Evolutionary conservation across 2,113 vertebrate species (phyloP), one percentile per base, ranked within the genome.

Genomic region (Tamias sibiricus): DNA sequence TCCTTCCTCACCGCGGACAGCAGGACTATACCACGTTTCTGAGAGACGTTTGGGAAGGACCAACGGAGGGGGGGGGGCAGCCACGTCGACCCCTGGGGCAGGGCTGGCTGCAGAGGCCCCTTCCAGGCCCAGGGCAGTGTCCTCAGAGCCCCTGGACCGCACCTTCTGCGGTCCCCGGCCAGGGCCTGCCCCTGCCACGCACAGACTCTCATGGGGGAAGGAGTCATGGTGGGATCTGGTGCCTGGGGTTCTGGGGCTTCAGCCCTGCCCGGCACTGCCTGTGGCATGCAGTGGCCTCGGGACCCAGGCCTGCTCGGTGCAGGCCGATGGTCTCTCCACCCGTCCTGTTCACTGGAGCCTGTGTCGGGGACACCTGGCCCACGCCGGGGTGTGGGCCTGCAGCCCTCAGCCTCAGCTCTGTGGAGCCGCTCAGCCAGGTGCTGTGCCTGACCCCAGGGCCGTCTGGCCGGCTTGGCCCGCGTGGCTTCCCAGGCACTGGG

Each of bases 141-240:
- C 47, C 47, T 49, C 47, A 49, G 47, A 49, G 47, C 47, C 47
- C 3, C 47, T 42, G 54, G 26, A 30, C 40, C 7, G 17, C 74
- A 32, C 40, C 30, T 57, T 20, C 22, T 11, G 54, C 20, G 13
- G 42, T 11, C 40, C 57, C 76, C 19, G 2, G 47, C 24, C 1
- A 26, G 68, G 44, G 4, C 68, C 44, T 80, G 12, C 20, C 37
- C 4, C 13, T 17, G 30, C n/a, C 52, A 17, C 35, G 22, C 30
- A 62, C 3, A 44, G 26, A 35, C 54, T 14, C 19, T 20, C 4
- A 13, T 20, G 26, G 17, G 49, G 30, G 35, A 57, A 57, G 17
- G 30, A 7, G 13, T 14, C 12, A 1, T 5, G 0, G 35, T 6
- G 24, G 11, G n/a, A 1, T 19, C 26, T 49, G 17, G 4, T 12